phyloP scores from a whole-genome alignment of 2,797 vertebrate genomes.

The Lutjanus campechanus region DNA sequence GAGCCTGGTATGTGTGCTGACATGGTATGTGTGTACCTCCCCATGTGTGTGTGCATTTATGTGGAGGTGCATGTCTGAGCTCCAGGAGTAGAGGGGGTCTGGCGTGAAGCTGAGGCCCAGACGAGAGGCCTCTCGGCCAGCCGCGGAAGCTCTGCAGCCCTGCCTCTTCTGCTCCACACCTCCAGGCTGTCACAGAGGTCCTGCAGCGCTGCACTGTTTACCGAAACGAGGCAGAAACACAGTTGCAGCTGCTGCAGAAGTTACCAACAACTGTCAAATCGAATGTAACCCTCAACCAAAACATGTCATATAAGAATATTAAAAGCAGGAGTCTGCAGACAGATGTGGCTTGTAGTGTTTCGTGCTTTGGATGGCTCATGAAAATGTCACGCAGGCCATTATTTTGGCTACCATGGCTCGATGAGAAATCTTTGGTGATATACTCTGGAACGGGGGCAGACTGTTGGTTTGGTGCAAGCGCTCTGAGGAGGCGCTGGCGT shows the following conservation, averaged over 20 bases:
- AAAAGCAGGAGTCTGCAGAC: constrained; percentile 16
- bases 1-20: constrained; percentile 32
- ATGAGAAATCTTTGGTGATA: constrained; percentile 26
- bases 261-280: constrained; percentile 1
- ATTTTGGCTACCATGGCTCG: constrained; percentile 23
- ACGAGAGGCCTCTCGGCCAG: constrained; percentile 48
- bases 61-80: constrained; percentile 33
- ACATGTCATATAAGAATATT: constrained; percentile 17
- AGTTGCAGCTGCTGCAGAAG: constrained; percentile 24
- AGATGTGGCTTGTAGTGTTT: constrained; percentile 31
- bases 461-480: constrained; percentile 1
- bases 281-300: background rate
- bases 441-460: background rate
- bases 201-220: constrained; percentile 35
- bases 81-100: constrained; percentile 30
- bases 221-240: constrained; percentile 1
- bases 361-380: constrained; percentile 37
- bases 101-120: constrained; percentile 34
- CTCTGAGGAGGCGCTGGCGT: constrained; percentile 17
- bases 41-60: constrained; percentile 37
- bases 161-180: constrained; percentile 31
- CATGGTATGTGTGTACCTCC: constrained; percentile 16
- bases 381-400: constrained; percentile 19
- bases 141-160: background rate
- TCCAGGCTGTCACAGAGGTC: constrained; percentile 64